Conservation (phyloP, 2,888 invertebrate genomes). For the Zonitis immaculata region DNA sequence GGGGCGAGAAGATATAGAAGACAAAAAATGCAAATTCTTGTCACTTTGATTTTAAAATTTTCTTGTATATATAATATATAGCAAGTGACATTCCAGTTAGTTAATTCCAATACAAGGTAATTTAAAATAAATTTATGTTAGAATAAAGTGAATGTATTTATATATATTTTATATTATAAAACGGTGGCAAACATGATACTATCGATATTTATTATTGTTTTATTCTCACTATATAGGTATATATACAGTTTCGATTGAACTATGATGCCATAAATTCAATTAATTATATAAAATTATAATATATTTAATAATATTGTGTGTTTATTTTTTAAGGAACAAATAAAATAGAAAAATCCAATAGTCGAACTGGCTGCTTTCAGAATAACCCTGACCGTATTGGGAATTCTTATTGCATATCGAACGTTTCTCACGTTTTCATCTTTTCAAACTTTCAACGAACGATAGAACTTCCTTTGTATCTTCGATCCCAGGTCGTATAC, state of each 20-base stretch:
- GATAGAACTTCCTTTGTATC: slow-evolving; percentile 34
- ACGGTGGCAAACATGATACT: slow-evolving; percentile 25
- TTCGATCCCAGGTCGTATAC: slow-evolving; percentile 6
- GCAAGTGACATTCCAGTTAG: slow-evolving; percentile 12
- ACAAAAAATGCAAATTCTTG: not conserved
- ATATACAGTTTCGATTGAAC: no score
- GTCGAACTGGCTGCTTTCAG: not conserved
- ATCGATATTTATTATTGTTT: slow-evolving; percentile 24
- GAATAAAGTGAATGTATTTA: slow-evolving; percentile 23
- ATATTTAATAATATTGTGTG: not conserved
- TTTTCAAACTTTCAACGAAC: slow-evolving; percentile 36
- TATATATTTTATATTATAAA: no score
- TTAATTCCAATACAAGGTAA: slow-evolving; percentile 21
- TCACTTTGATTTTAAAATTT: slow-evolving; percentile 22
- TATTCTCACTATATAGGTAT: no score
- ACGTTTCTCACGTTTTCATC: slow-evolving; percentile 39
- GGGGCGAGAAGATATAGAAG: no score
- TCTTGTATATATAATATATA: no score
- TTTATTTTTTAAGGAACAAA: no score
- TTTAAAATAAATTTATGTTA: slow-evolving; percentile 21
- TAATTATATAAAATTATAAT: not conserved
- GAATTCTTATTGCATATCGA: slow-evolving; percentile 34
- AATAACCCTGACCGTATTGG: slow-evolving; percentile 24
- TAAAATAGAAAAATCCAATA: no score
- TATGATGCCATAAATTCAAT: slow-evolving; percentile 6